Base-by-base conservation (phyloP, 2,113 vertebrate species). In the Pyrgilauda ruficollis region DNA sequence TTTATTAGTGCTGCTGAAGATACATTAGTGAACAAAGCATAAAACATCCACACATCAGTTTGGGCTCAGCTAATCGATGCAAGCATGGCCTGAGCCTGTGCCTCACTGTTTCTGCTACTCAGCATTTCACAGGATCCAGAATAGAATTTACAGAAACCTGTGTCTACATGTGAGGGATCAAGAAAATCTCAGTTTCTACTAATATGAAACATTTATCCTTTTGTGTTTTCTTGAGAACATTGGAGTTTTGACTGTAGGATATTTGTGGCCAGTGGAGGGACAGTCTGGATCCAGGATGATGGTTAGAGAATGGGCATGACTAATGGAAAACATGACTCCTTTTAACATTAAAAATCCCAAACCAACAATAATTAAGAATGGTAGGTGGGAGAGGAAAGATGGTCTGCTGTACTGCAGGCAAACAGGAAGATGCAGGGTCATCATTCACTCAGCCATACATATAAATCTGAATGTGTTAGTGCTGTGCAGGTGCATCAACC, bases 1-100 rank as follows among this genome's bases (percentile, higher is more conserved):
- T 86, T 92, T 94, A 96, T 96, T 94, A 97, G 83, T 5, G 14
- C 64, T 77, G 73, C 61, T 90, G 82, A 80, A 93, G 95, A 88
- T 89, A 84, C 85, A 90, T 92, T 88, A 93, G 52, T 70, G 82
- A 92, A 90, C 72, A 96, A 96, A 94, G 86, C 79, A 68, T 70
- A 80, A 94, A 88, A 79, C 76, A 86, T 61, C 92, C 72, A 56
- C 85, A 46, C 47, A 86, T 88, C 92, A 84, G 13, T n/a, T 41
- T 37, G 79, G 79, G 76, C 61, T 63, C 73, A 72, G 87, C 24
- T 78, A 81, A 90, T 88, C 22, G 4, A 37, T 72, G 87, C 30
- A 83, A 83, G 94, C 75, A 59, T 11, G 0, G 63, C 72, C 86
- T 59, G 83, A 95, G 59, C 78, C 62, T 10, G 35, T 87, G 69